phyloP scores from a whole-genome alignment of 2,113 vertebrate species.

The Muscicapa adusta region DNA sequence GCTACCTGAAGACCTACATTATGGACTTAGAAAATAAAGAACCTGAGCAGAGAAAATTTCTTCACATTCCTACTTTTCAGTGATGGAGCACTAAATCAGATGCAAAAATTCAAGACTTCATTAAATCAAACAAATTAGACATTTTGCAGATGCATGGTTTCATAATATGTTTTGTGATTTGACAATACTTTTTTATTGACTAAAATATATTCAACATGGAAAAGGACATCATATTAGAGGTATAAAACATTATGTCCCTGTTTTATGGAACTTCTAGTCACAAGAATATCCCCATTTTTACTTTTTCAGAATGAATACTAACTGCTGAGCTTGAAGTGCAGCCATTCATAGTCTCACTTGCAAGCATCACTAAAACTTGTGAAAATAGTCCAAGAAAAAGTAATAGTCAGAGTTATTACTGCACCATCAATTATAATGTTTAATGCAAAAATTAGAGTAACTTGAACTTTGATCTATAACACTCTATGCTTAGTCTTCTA shows the following conservation, averaged over 20 bases:
- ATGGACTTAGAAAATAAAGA: not conserved
- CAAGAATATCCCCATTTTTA: not conserved
- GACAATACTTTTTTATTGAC: not conserved
- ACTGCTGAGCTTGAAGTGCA: not conserved
- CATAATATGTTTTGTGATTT: slow-evolving; percentile 15
- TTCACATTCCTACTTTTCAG: not conserved
- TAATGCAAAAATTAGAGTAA: not conserved
- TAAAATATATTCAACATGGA: not conserved
- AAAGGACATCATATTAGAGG: not conserved
- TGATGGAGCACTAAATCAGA: not conserved
- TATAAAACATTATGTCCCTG: not conserved
- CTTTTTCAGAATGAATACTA: not conserved
- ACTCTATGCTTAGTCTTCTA: not conserved
- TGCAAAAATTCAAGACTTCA: not conserved
- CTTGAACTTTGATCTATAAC: not conserved
- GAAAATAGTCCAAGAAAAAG: not conserved
- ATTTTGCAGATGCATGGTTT: slow-evolving; percentile 34
- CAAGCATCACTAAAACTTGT: not conserved
- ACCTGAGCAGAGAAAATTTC: not conserved
- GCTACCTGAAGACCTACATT: not conserved
- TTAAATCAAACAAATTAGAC: not conserved
- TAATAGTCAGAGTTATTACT: not conserved
- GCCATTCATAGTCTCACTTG: not conserved
- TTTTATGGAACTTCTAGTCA: not conserved
- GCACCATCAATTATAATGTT: not conserved